Base-by-base conservation (phyloP, 2,113 vertebrate species). In the Gasterosteus aculeatus region DNA sequence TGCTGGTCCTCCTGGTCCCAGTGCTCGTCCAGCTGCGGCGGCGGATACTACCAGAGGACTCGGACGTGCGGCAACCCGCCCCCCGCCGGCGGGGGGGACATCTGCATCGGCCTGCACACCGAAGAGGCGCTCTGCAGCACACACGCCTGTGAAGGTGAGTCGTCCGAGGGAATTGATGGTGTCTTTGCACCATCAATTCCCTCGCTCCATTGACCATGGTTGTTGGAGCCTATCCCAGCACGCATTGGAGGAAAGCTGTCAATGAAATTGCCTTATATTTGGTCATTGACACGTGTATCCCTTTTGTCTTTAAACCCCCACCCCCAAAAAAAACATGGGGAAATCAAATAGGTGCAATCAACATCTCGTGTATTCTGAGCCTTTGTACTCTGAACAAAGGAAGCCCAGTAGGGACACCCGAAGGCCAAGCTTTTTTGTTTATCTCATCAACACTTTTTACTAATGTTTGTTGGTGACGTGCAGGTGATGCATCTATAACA, bases 1-100 rank as follows among this genome's bases (percentile, higher is more conserved):
- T 99, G 97, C 86, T 99, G 97, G 97, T 96, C 97, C 0, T 89
- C 96, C 10, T 99, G 97, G 97, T 96, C 97, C 0, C 95, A 96
- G 61, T 99, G 97, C 89, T 97, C 97, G 0, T 93, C 95, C 1
- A 96, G 95, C 2, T 99, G 97, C 56, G 97, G 96, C 5, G 95
- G 96, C 0, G 97, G 97, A 3, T 96, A 98, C 85, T 96, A 96
- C 81, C 97, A 96, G 93, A 93, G 97, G 29, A 97, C 96, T 0
- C 96, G 97, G 14, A 95, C 95, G 0, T 99, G 97, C 91, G 95
- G 93, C 12, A 96, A 93, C 83, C 97, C 97, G 0, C 83, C 94
- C 0, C 97, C 97, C 0, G 94, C 95, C 1, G 93, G 96, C 0
- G 96, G 96, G 75, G 98, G 98, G 5, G 96, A 98, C 60, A 96